Evolutionary conservation across 2,888 invertebrate species (phyloP).

Genomic region (Pyrocoelia pectoralis): DNA sequence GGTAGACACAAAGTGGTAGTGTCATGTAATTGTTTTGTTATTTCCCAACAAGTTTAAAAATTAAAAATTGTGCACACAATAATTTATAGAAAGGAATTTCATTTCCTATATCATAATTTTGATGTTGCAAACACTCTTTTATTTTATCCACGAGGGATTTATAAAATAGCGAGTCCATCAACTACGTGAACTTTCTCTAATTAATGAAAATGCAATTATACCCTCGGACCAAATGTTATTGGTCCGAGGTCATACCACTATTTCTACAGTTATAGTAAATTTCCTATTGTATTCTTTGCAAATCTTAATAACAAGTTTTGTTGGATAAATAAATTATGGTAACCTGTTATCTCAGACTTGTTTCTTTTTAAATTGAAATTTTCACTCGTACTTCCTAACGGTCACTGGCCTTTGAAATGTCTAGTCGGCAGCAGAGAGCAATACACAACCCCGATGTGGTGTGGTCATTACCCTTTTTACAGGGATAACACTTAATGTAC

Average conservation of each 20-base stretch:
- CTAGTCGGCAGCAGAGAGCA: constrained; percentile 2
- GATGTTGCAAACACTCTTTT: too few relatives aligned
- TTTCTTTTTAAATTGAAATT: constrained; percentile 1
- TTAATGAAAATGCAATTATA: too few relatives aligned
- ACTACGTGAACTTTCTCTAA: too few relatives aligned
- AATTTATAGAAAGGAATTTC: too few relatives aligned
- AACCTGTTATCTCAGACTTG: background rate
- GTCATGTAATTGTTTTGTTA: too few relatives aligned
- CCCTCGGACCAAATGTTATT: too few relatives aligned
- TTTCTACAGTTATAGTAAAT: background rate
- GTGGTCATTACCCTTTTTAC: constrained; percentile 4
- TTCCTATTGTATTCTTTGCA: background rate
- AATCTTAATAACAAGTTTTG: background rate
- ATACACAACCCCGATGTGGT: background rate
- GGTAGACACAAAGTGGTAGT: too few relatives aligned
- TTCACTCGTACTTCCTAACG: constrained; percentile 6
- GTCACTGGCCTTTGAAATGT: constrained; percentile 8
- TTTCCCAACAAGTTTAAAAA: too few relatives aligned
- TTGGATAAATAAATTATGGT: background rate
- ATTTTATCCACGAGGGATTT: too few relatives aligned
- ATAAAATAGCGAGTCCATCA: too few relatives aligned
- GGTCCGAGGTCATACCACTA: background rate
- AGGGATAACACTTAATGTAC: constrained; percentile 3
- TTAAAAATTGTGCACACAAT: too few relatives aligned
- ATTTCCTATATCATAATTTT: too few relatives aligned